These are phyloP conservation scores for Odontophorus gujanensis DNA, from an alignment of 2,113 vertebrate genomes.

Conservation along the genomic window DNA sequence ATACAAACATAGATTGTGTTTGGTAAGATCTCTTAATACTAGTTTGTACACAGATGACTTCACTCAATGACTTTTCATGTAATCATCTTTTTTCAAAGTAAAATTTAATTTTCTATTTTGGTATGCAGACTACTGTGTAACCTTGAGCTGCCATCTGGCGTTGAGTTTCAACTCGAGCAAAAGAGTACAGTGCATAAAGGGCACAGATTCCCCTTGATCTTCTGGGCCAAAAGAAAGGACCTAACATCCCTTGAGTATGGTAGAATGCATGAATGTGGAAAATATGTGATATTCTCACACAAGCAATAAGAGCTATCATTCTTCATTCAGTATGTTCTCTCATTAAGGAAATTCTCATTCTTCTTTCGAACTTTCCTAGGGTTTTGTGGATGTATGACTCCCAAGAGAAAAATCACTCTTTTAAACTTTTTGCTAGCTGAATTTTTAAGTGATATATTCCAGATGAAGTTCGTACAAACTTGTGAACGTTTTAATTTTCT, in stretches of 20 bases:
- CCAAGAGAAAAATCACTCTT: not conserved
- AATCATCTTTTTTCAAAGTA: not conserved
- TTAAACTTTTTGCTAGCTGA: not conserved
- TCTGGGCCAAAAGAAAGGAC: not conserved
- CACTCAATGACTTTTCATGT: not conserved
- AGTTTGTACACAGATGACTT: not conserved
- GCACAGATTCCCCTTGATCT: not conserved
- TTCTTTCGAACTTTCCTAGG: not conserved
- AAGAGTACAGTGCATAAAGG: not conserved
- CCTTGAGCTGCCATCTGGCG: constrained; percentile 20
- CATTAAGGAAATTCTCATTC: not conserved
- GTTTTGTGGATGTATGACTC: not conserved
- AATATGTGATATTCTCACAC: not conserved
- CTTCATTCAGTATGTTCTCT: not conserved
- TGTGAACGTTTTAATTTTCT: not conserved
- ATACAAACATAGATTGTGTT: not conserved
- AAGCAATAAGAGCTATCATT: not conserved
- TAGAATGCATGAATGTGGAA: not conserved
- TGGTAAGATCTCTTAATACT: not conserved
- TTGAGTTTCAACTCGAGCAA: not conserved
- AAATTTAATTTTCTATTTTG: not conserved
- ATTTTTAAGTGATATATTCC: not conserved
- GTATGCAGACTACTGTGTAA: not conserved
- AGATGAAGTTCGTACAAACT: not conserved
- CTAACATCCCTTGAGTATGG: not conserved